Conservation (phyloP, 2,113 vertebrate species). For the Siphamia tubifer region DNA sequence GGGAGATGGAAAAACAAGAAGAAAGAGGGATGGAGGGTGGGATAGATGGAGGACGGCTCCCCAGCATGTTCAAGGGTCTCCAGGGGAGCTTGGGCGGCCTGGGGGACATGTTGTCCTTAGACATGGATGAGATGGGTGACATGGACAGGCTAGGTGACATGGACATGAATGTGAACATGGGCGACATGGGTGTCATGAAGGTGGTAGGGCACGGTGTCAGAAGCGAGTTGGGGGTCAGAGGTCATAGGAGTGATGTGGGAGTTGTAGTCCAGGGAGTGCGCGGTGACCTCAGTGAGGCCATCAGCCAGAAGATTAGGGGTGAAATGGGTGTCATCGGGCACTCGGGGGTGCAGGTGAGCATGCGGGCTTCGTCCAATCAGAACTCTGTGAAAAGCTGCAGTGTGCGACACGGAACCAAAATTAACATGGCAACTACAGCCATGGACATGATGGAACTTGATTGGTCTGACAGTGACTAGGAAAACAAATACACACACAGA, state of each 20-base stretch:
- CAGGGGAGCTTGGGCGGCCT: slow-evolving; percentile 84
- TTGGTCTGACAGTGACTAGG: slow-evolving; percentile 90
- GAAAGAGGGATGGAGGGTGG: slow-evolving; percentile 52
- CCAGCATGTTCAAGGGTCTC: slow-evolving; percentile 71
- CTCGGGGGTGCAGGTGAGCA: slow-evolving; percentile 97
- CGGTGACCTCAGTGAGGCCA: slow-evolving; percentile 61
- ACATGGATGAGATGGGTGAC: slow-evolving; percentile 77
- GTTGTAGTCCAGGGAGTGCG: slow-evolving; percentile 63
- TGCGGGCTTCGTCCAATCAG: slow-evolving; percentile 91
- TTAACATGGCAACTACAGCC: slow-evolving; percentile 87
- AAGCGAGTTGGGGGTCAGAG: slow-evolving; percentile 65
- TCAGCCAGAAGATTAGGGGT: slow-evolving; percentile 67
- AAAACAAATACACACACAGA: slow-evolving; percentile 7
- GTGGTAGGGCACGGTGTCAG: slow-evolving; percentile 56
- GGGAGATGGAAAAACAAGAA: slow-evolving; percentile 62
- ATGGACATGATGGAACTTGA: slow-evolving; percentile 93
- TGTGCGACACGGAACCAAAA: slow-evolving; percentile 90
- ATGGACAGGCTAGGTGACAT: slow-evolving; percentile 62
- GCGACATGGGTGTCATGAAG: slow-evolving; percentile 62
- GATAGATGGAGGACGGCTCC: slow-evolving; percentile 62
- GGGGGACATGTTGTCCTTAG: slow-evolving; percentile 91
- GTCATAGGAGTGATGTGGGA: slow-evolving; percentile 61
- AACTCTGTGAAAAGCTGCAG: slow-evolving; percentile 97
- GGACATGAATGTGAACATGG: slow-evolving; percentile 66
- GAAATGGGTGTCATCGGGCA: slow-evolving; percentile 83